Percentiles rank a stretch among this genome's conserved stretches.
Evolutionary conservation across 2,888 invertebrate species (phyloP).

Genomic region (Standfussiana lucernea): DNA sequence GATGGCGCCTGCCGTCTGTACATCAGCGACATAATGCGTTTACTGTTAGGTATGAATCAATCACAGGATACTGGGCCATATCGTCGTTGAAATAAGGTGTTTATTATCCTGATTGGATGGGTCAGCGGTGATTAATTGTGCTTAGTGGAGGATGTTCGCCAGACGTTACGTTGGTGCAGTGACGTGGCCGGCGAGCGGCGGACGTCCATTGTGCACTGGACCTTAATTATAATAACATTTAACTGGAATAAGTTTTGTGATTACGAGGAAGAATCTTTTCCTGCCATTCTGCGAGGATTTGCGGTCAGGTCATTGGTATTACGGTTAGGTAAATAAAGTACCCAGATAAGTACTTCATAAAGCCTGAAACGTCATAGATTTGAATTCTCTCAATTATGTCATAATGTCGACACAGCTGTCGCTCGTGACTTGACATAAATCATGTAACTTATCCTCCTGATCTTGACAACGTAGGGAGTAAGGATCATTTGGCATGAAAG

Average conservation of each 20-base stretch:
- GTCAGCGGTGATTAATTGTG: conserved; percentile 75
- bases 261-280: conserved; percentile 59
- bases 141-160: conserved; percentile 80
- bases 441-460: conserved; percentile 42
- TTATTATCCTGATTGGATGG: conserved; percentile 57
- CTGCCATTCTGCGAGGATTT: conserved; percentile 32
- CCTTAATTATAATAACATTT: conserved; percentile 63
- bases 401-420: conserved; percentile 21
- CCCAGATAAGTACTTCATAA: not conserved
- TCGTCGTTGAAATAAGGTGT: conserved; percentile 59
- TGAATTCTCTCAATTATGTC: no score
- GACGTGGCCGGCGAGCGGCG: conserved; percentile 81
- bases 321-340: not conserved
- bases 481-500: conserved; percentile 63
- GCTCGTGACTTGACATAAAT: conserved; percentile 37
- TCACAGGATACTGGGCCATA: conserved; percentile 57
- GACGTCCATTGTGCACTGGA: conserved; percentile 78
- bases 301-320: conserved; percentile 7
- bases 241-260: conserved; percentile 53
- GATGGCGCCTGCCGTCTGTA: conserved; percentile 65
- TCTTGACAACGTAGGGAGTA: conserved; percentile 57
- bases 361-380: not conserved
- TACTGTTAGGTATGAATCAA: conserved; percentile 49
- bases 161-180: conserved; percentile 78
- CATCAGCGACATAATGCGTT: conserved; percentile 47